These are phyloP conservation scores for Idaea aversata DNA, from an alignment of 2,888 invertebrate genomes.

Conservation along the genomic window DNA sequence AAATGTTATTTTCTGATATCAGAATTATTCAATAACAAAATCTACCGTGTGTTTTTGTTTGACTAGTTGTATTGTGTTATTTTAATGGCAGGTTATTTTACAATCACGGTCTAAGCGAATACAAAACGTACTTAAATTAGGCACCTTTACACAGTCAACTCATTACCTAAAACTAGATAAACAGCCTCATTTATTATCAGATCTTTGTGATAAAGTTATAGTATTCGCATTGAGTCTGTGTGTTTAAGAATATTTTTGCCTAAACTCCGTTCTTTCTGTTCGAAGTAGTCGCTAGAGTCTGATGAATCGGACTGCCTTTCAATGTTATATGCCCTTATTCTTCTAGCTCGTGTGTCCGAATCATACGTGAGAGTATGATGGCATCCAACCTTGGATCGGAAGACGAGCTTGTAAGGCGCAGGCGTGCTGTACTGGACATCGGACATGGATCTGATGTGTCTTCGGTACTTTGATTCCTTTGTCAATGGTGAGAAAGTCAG, in stretches of 20 bases:
- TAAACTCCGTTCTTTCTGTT: slow-evolving; percentile 53
- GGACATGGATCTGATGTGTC: slow-evolving; percentile 75
- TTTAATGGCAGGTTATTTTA: neutral
- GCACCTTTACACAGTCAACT: neutral
- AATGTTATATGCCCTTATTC: slow-evolving; percentile 53
- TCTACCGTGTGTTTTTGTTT: neutral
- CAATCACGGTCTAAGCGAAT: neutral
- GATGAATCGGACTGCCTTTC: slow-evolving; percentile 59
- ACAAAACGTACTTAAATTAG: slow-evolving; percentile 1
- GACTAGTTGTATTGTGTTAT: neutral
- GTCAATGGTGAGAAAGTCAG: slow-evolving; percentile 60
- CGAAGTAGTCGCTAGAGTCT: slow-evolving; percentile 61
- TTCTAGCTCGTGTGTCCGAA: slow-evolving; percentile 63
- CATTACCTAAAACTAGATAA: slow-evolving; percentile 42
- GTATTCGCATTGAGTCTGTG: slow-evolving; percentile 72
- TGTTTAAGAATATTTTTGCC: slow-evolving; percentile 68
- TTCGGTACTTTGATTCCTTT: slow-evolving; percentile 62
- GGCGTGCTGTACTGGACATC: slow-evolving; percentile 74
- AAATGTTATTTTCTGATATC: neutral
- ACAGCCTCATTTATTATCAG: slow-evolving; percentile 49
- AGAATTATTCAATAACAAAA: neutral
- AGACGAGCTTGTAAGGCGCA: slow-evolving; percentile 62
- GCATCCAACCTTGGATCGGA: slow-evolving; percentile 57
- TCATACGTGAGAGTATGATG: slow-evolving; percentile 63
- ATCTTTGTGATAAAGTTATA: slow-evolving; percentile 47